These are phyloP conservation scores for Labeo calbasu DNA, from an alignment of 2,797 vertebrate genomes.

Conservation along the genomic window DNA sequence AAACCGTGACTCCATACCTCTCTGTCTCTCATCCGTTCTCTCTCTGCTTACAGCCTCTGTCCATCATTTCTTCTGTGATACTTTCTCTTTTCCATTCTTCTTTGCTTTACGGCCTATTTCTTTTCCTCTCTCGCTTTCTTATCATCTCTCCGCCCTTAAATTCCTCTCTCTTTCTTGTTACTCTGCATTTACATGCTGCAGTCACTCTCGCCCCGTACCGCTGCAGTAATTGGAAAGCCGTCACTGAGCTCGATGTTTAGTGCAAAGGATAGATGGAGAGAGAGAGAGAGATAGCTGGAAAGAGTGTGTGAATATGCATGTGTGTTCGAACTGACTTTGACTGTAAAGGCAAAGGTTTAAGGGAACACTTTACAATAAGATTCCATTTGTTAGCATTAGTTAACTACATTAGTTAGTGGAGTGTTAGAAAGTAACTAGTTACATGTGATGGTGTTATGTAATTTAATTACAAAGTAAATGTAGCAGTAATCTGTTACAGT, in stretches of 20 bases:
- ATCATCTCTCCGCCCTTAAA: conserved; percentile 18
- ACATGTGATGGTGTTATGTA: too few species aligned
- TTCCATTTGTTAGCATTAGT: background rate
- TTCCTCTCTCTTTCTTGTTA: conserved; percentile 43
- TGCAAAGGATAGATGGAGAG: conserved; percentile 49
- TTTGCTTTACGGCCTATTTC: background rate
- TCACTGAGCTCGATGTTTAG: conserved; percentile 71
- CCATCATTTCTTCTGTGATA: conserved; percentile 12
- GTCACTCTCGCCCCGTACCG: conserved; percentile 70
- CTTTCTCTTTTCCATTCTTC: background rate
- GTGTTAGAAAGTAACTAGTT: too few species aligned
- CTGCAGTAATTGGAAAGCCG: conserved; percentile 81
- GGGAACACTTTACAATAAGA: background rate
- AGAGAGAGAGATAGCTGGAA: conserved; percentile 50
- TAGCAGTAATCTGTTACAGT: too few species aligned
- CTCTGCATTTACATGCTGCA: conserved; percentile 77
- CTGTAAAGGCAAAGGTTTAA: background rate
- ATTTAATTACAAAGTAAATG: too few species aligned
- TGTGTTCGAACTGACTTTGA: conserved; percentile 14
- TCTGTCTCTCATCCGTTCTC: background rate
- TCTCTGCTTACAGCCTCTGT: background rate
- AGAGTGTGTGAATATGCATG: conserved; percentile 31
- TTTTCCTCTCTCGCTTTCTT: conserved; percentile 10
- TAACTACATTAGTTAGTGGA: background rate
- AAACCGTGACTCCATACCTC: conserved; percentile 49